A percentile compares a stretch with the other conserved stretches of the same genome.
These are phyloP conservation scores for Ibycter americanus DNA, from an alignment of 2,797 vertebrate species.

Conservation along the genomic window DNA sequence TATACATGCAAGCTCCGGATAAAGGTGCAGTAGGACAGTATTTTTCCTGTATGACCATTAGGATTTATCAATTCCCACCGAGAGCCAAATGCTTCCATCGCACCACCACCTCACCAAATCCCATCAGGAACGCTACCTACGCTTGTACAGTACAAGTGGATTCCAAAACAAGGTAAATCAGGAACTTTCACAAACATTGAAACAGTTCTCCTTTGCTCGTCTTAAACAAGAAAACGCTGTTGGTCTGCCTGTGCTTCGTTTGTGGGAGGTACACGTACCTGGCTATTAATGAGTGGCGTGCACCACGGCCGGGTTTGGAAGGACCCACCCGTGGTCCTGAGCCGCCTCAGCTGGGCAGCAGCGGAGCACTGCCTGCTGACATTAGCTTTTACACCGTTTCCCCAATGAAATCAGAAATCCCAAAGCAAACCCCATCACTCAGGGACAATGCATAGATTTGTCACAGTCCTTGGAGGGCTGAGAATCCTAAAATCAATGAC, in stretches of 20 bases:
- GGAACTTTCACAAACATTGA: not conserved
- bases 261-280: not conserved
- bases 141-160: not conserved
- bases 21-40: not conserved
- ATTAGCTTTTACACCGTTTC: not conserved
- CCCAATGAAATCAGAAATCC: constrained; percentile 15
- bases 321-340: not conserved
- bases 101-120: not conserved
- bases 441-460: constrained; percentile 38
- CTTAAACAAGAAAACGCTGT: rapidly evolving
- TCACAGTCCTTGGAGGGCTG: constrained; percentile 39
- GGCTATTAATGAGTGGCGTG: not conserved
- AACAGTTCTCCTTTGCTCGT: not conserved
- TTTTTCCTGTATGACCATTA: not conserved
- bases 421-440: constrained; percentile 3
- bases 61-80: not conserved
- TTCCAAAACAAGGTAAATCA: not conserved
- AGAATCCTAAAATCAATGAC: constrained; percentile 61
- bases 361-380: not conserved
- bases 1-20: not conserved
- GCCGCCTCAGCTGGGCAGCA: not conserved
- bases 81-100: not conserved
- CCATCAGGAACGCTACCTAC: not conserved
- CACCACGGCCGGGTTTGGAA: not conserved
- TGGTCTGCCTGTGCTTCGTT: not conserved